phyloP scores from a whole-genome alignment of 2,797 vertebrate species.

The Argyrosomus regius region DNA sequence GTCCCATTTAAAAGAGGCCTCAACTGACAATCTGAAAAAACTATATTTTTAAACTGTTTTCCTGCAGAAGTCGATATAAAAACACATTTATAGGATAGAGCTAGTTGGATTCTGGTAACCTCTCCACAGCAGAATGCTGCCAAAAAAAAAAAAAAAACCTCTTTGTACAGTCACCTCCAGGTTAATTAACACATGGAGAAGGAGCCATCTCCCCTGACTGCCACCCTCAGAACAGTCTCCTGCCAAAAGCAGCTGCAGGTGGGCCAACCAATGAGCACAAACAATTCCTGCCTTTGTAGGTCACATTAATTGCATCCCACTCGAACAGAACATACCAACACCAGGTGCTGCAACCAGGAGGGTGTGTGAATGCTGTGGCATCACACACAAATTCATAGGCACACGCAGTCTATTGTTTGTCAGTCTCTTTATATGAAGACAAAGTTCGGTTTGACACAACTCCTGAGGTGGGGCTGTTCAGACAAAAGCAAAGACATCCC shows the following conservation, averaged over 20 bases:
- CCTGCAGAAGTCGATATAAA: slow-evolving; percentile 22
- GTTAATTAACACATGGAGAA: slow-evolving; percentile 79
- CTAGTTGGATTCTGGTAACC: slow-evolving; percentile 33
- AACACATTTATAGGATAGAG: slow-evolving; percentile 12
- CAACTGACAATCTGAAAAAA: background rate
- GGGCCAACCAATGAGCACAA: slow-evolving; percentile 72
- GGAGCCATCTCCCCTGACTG: slow-evolving; percentile 67
- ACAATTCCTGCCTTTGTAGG: slow-evolving; percentile 77
- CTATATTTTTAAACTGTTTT: background rate
- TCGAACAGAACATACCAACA: slow-evolving; percentile 61
- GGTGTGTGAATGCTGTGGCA: slow-evolving; percentile 45
- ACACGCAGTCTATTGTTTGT: slow-evolving; percentile 40
- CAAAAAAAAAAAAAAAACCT: slow-evolving; percentile 46
- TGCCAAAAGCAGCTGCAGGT: slow-evolving; percentile 78
- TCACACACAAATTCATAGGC: slow-evolving; percentile 38
- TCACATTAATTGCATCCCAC: slow-evolving; percentile 81
- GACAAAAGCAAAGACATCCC: slow-evolving; percentile 30
- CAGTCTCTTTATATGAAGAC: slow-evolving; percentile 43
- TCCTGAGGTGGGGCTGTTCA: slow-evolving; percentile 24
- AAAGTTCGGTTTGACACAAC: slow-evolving; percentile 25
- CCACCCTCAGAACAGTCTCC: slow-evolving; percentile 59
- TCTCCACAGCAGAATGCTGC: slow-evolving; percentile 28
- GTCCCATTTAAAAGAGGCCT: background rate
- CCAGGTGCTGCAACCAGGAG: slow-evolving; percentile 70
- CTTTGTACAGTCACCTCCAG: slow-evolving; percentile 67